Evolutionary conservation across 2,888 invertebrate species (phyloP), one percentile per base, ranked within the genome.

Genomic region (Brachyptera risi): DNA sequence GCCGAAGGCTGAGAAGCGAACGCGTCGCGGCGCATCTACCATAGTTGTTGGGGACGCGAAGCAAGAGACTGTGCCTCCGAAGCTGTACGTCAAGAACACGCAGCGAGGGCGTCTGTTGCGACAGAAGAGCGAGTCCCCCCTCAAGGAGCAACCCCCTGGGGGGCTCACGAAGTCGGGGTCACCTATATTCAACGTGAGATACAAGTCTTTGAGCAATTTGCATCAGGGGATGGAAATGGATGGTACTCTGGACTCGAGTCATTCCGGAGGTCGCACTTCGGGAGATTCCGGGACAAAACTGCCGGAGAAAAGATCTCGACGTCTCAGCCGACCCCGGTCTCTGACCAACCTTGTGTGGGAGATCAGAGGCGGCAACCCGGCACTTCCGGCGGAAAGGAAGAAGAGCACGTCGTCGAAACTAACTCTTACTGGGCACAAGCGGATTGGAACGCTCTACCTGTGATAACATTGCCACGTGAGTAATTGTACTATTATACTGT

Each of bases 291-390:
- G 84, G 0, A 85, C 85, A 3, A 91, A 91, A 72, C 80, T 90
- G 71, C 90, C 90, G 59, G 91, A 92, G 71, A 91, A 92, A 73
- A 68, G 71, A 56, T 90, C 87, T 58, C 82, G 90, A 68, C 87
- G 88, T 70, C 75, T 93, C 63, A 90, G 89, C 69, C 83, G 92
- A 72, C 92, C 92, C 58, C 85, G 91, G 68, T 92, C 92, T 63
- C 78, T 93, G 71, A 92, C 91, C 65, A 92, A 92, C 77, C 81
- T 93, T 70, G 91, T 92, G 65, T 91, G 91, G 91, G 90, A 91
- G 69, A 70, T 77, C 51, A 72, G 75, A 57, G 75, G 74, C 56
- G 74, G 73, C 38, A 57, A 58, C 42, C 51, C 50, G 31, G 62
- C 47, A 47, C 60, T 59, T 58, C 71, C 75, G 71, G 68, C 66